Conservation (phyloP, 2,113 vertebrate species). For the Lutjanus erythropterus region DNA sequence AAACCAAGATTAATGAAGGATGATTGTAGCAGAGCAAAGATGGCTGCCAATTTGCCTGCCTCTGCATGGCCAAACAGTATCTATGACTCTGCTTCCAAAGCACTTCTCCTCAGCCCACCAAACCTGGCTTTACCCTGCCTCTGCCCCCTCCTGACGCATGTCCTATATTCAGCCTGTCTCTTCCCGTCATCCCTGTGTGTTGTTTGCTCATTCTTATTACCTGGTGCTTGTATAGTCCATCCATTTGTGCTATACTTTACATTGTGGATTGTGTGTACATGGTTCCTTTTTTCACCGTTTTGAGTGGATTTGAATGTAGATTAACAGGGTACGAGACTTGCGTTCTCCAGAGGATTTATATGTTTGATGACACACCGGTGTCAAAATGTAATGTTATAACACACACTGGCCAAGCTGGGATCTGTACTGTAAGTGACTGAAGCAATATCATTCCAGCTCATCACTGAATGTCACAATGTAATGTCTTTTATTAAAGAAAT, state of each 20-base stretch:
- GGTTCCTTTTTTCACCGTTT: slow-evolving; percentile 43
- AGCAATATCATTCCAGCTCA: slow-evolving; percentile 70
- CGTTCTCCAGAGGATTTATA: slow-evolving; percentile 9
- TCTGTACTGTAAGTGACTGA: slow-evolving; percentile 67
- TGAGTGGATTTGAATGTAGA: slow-evolving; percentile 66
- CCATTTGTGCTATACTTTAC: slow-evolving; percentile 40
- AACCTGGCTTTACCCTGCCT: slow-evolving; percentile 17
- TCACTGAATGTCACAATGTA: slow-evolving; percentile 61
- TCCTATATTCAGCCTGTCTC: slow-evolving; percentile 30
- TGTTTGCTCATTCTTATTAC: slow-evolving; percentile 29
- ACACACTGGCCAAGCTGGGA: slow-evolving; percentile 41
- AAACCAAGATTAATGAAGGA: slow-evolving; percentile 12
- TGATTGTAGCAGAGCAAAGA: too few species aligned
- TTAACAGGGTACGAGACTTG: slow-evolving; percentile 17
- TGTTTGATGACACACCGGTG: slow-evolving; percentile 19
- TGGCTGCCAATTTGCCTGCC: not conserved
- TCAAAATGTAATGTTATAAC: slow-evolving; percentile 18
- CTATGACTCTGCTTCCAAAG: slow-evolving; percentile 30
- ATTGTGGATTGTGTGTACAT: slow-evolving; percentile 52
- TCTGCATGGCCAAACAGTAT: slow-evolving; percentile 48
- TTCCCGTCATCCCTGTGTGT: slow-evolving; percentile 23
- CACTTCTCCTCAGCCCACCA: slow-evolving; percentile 21
- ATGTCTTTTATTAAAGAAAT: slow-evolving; percentile 77
- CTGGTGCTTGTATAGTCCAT: slow-evolving; percentile 51
- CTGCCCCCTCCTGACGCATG: slow-evolving; percentile 53